Percentiles rank a stretch among this genome's conserved stretches.
These are phyloP conservation scores for Hyla sarda DNA, from an alignment of 2,113 vertebrate genomes.

Conservation along the genomic window DNA sequence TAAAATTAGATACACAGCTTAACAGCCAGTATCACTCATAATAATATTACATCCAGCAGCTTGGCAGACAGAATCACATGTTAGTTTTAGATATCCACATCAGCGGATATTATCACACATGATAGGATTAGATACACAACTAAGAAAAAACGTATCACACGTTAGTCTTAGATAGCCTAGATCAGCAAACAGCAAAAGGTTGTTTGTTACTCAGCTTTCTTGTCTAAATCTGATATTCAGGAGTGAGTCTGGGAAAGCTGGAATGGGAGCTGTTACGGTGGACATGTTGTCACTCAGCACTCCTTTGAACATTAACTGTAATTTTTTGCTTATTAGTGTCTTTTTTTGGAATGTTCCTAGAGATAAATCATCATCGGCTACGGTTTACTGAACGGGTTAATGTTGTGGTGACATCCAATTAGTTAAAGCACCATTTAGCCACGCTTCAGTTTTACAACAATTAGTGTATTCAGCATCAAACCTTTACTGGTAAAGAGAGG, in stretches of 20 bases:
- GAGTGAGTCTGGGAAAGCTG: not conserved
- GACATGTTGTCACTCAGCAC: not conserved
- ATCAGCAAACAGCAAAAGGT: too few relatives aligned
- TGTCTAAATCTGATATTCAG: too few relatives aligned
- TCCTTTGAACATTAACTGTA: not conserved
- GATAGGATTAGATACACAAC: too few relatives aligned
- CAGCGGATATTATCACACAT: too few relatives aligned
- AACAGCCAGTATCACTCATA: too few relatives aligned
- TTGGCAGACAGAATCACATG: too few relatives aligned
- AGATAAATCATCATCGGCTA: not conserved
- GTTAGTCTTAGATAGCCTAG: too few relatives aligned
- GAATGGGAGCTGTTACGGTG: not conserved
- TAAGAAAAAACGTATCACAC: too few relatives aligned
- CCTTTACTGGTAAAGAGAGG: not conserved
- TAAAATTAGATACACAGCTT: too few relatives aligned
- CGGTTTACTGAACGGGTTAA: constrained; percentile 36
- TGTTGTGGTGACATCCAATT: constrained; percentile 28
- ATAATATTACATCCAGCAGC: too few relatives aligned
- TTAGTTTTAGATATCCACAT: too few relatives aligned
- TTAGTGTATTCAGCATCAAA: constrained; percentile 29
- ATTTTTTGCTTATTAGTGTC: not conserved
- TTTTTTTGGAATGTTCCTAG: not conserved
- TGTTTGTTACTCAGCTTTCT: not conserved
- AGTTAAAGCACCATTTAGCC: not conserved
- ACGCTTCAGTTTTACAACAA: not conserved